phyloP scores from a whole-genome alignment of 1,140 invertebrate species.

The Bombus sibiricus region DNA sequence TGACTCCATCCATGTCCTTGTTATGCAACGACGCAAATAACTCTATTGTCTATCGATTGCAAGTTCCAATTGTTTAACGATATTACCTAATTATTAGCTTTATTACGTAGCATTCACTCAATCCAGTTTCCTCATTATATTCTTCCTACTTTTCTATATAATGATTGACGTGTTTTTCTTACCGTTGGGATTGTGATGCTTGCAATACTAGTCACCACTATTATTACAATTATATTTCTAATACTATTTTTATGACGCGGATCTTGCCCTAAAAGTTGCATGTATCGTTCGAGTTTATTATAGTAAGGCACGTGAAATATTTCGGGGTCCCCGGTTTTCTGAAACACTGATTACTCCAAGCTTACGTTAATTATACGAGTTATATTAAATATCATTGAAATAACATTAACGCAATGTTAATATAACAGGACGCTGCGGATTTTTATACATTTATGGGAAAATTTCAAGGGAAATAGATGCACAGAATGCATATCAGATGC shows the following conservation, averaged over 20 bases:
- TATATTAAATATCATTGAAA: background rate
- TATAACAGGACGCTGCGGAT: background rate
- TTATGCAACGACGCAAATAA: background rate
- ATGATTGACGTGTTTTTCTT: background rate
- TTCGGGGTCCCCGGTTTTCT: accelerated
- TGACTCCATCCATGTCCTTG: background rate
- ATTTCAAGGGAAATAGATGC: no score
- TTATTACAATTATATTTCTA: background rate
- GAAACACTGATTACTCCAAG: background rate
- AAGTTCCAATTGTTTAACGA: background rate
- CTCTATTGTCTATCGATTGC: background rate
- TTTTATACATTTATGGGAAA: background rate
- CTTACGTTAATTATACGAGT: background rate
- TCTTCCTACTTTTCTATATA: background rate
- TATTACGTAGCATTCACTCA: background rate
- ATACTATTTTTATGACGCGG: background rate
- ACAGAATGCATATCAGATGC: no score
- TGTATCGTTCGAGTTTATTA: background rate
- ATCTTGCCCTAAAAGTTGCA: background rate
- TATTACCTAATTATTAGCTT: background rate
- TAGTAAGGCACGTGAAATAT: background rate
- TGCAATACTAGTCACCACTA: background rate
- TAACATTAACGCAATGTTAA: background rate
- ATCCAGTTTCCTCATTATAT: background rate
- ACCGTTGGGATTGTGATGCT: background rate